Evolutionary conservation across 2,113 vertebrate genomes (phyloP).

Genomic region (Ciconia boyciana): DNA sequence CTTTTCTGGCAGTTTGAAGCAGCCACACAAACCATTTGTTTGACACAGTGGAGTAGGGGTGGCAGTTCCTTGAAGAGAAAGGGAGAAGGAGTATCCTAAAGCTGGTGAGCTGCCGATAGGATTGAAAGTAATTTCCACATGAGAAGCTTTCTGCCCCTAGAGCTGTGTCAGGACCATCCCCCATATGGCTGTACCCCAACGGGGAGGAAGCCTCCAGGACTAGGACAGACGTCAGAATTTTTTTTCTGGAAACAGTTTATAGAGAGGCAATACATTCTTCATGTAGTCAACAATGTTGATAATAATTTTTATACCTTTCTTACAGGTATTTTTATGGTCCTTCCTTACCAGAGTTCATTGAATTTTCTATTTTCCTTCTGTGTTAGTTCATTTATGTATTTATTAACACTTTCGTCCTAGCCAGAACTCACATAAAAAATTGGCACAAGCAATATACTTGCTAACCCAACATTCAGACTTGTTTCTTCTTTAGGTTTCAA

Average conservation of each 20-base stretch:
- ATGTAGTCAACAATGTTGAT: background rate
- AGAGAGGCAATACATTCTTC: background rate
- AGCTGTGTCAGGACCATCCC: background rate
- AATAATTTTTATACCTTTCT: background rate
- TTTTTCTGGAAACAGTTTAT: background rate
- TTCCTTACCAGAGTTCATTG: background rate
- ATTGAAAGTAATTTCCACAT: background rate
- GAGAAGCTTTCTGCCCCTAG: background rate
- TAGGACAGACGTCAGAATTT: background rate
- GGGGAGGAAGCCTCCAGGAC: background rate
- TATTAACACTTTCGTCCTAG: background rate
- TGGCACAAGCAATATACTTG: background rate
- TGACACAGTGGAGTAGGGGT: background rate
- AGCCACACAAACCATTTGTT: background rate
- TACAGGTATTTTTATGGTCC: background rate
- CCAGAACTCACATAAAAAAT: background rate
- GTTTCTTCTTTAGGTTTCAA: background rate
- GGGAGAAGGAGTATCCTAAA: background rate
- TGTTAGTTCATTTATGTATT: background rate
- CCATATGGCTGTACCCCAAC: accelerated
- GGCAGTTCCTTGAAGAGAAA: background rate
- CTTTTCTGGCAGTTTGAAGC: background rate
- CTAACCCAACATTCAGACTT: background rate
- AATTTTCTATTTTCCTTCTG: background rate
- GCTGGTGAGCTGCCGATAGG: background rate